Evolutionary conservation across 2,888 invertebrate species (phyloP).

Genomic region (Temnothorax unifasciatus): DNA sequence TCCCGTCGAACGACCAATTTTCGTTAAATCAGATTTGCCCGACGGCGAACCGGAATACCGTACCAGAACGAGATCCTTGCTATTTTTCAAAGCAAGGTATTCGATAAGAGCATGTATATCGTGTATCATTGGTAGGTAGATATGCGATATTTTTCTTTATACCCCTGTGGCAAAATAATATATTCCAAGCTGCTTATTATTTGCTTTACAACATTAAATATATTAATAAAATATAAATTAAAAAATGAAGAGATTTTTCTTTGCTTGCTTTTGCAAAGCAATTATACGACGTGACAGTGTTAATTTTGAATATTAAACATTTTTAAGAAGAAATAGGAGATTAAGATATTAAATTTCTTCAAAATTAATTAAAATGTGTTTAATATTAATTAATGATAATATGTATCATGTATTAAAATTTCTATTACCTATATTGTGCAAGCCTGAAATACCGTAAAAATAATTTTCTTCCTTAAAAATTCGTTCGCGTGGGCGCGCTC

Average conservation of each 20-base stretch:
- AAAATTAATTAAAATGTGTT: not conserved
- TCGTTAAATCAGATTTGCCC: slow-evolving; percentile 41
- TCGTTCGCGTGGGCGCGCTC: not conserved
- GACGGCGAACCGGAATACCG: slow-evolving; percentile 34
- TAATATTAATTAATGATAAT: not conserved
- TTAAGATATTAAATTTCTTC: not conserved
- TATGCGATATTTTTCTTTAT: not conserved
- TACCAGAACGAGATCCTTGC: not conserved
- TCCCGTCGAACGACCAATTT: slow-evolving; percentile 36
- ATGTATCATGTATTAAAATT: not conserved
- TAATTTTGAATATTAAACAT: not conserved
- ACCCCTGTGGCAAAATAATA: not conserved
- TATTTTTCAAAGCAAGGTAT: slow-evolving; percentile 40
- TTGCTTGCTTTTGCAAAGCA: not conserved
- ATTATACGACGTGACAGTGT: not conserved
- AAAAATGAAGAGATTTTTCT: not conserved
- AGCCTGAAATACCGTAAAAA: not conserved
- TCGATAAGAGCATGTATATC: slow-evolving; percentile 14
- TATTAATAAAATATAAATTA: not conserved
- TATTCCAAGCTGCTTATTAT: slow-evolving; percentile 4
- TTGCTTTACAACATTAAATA: not conserved
- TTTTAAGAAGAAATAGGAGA: not conserved
- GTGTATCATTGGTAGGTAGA: not conserved
- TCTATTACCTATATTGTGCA: not conserved
- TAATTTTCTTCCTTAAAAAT: slow-evolving; percentile 13